Evolutionary conservation across 2,797 vertebrate genomes (phyloP).

Genomic region (Poeciliopsis infans): DNA sequence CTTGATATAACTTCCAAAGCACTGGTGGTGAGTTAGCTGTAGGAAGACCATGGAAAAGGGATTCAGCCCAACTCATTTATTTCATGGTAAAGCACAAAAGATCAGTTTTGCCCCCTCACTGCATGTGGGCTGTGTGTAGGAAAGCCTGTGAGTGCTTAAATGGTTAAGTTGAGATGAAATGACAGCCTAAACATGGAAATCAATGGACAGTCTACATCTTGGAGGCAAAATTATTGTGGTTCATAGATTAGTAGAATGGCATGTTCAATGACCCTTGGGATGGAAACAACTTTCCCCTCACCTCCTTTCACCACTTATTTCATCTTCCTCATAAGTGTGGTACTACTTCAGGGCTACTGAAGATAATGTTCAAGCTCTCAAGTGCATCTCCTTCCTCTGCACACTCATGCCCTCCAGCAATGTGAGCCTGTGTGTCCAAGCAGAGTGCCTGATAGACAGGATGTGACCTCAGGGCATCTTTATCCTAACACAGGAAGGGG

Average conservation of each 20-base stretch:
- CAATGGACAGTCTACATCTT: slow-evolving; percentile 42
- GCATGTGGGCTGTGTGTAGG: background rate
- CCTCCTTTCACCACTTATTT: slow-evolving; percentile 52
- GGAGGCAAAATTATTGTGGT: slow-evolving; percentile 51
- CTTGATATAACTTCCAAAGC: background rate
- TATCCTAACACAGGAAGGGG: slow-evolving; percentile 69
- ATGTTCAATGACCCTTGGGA: slow-evolving; percentile 31
- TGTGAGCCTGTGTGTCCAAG: slow-evolving; percentile 44
- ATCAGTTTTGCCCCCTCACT: slow-evolving; percentile 6
- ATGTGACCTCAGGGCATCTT: slow-evolving; percentile 72
- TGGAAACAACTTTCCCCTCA: slow-evolving; percentile 38
- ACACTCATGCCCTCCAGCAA: slow-evolving; percentile 54
- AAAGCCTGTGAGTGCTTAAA: slow-evolving; percentile 17
- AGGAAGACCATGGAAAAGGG: background rate
- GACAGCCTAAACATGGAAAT: slow-evolving; percentile 45
- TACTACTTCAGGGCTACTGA: slow-evolving; percentile 59
- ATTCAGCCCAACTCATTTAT: slow-evolving; percentile 5
- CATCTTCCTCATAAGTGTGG: slow-evolving; percentile 52
- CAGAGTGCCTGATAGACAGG: slow-evolving; percentile 66
- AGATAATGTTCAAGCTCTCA: slow-evolving; percentile 42
- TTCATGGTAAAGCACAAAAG: background rate
- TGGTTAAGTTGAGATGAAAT: slow-evolving; percentile 53
- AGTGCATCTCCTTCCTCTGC: slow-evolving; percentile 47
- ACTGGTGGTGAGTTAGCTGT: background rate
- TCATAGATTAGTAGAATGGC: slow-evolving; percentile 69